These are phyloP conservation scores for Myotis findleyi DNA, from an alignment of 2,797 vertebrate genomes.

Conservation along the genomic window DNA sequence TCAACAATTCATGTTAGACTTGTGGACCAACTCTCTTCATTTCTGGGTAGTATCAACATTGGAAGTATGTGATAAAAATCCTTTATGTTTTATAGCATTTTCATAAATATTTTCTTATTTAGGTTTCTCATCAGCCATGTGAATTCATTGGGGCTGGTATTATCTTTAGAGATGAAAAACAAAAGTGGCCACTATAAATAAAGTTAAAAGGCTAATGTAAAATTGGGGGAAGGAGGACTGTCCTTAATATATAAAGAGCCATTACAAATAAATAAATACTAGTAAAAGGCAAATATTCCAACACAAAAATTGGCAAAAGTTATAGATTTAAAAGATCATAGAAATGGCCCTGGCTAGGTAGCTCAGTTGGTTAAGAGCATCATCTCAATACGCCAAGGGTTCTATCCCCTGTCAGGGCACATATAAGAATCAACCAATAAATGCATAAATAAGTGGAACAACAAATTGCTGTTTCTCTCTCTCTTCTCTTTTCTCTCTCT, in stretches of 20 bases:
- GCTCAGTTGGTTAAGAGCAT: background rate
- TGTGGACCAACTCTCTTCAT: background rate
- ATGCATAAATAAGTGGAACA: background rate
- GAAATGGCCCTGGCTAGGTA: background rate
- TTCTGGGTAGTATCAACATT: background rate
- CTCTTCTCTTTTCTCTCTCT: background rate
- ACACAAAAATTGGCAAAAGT: slow-evolving; percentile 29
- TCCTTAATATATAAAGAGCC: background rate
- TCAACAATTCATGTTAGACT: slow-evolving; percentile 18
- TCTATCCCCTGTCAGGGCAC: background rate
- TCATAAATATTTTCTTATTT: slow-evolving; percentile 40
- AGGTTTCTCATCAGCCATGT: background rate
- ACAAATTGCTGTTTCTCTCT: background rate
- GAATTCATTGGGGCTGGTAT: background rate
- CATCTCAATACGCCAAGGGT: background rate
- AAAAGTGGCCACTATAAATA: background rate
- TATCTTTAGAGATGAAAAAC: slow-evolving; percentile 46
- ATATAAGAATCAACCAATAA: background rate
- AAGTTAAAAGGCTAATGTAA: slow-evolving; percentile 53
- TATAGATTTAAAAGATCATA: background rate
- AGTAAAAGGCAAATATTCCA: background rate
- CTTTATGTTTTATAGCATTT: background rate
- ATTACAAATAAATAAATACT: slow-evolving; percentile 34
- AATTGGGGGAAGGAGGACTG: background rate
- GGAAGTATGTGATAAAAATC: background rate